phyloP scores from a whole-genome alignment of 1,140 invertebrate species.

The Pseudobourletiella spinata region DNA sequence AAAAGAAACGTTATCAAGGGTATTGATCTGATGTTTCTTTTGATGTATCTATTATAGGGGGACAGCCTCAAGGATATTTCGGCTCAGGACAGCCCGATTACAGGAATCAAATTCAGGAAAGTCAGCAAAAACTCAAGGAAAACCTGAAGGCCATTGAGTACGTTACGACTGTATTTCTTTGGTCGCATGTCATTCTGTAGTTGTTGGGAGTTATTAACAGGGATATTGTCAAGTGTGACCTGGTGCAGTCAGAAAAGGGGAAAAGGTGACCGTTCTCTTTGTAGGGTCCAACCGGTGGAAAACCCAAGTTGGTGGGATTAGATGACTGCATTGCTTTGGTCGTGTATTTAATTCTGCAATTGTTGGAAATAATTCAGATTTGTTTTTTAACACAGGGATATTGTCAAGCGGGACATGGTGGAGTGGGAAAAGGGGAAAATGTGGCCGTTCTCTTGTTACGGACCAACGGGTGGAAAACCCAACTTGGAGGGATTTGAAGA shows the following conservation, averaged over 20 bases:
- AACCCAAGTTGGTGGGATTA: constrained; percentile 18
- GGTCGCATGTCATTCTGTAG: too few relatives aligned
- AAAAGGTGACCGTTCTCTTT: constrained; percentile 12
- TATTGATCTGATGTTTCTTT: too few relatives aligned
- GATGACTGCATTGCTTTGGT: too few relatives aligned
- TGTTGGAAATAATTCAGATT: too few relatives aligned
- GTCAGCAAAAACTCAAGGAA: background rate
- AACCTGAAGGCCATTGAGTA: background rate
- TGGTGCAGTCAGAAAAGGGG: constrained; percentile 12
- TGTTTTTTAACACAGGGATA: constrained; percentile 11
- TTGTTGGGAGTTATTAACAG: constrained; percentile 7
- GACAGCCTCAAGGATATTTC: too few relatives aligned
- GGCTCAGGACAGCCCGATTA: too few relatives aligned
- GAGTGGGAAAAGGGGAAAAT: constrained; percentile 15
- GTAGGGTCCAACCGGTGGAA: constrained; percentile 19
- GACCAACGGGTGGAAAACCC: constrained; percentile 11
- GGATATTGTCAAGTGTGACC: constrained; percentile 18
- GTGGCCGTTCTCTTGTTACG: constrained; percentile 16
- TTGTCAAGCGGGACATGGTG: constrained; percentile 18
- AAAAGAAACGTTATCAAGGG: too few relatives aligned
- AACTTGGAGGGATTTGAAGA: constrained; percentile 27
- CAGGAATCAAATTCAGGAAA: too few relatives aligned
- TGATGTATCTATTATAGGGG: too few relatives aligned
- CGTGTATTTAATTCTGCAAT: too few relatives aligned
- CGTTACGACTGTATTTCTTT: too few relatives aligned